These are phyloP conservation scores for Parnassius apollo DNA, from an alignment of 2,888 invertebrate species.

Conservation along the genomic window DNA sequence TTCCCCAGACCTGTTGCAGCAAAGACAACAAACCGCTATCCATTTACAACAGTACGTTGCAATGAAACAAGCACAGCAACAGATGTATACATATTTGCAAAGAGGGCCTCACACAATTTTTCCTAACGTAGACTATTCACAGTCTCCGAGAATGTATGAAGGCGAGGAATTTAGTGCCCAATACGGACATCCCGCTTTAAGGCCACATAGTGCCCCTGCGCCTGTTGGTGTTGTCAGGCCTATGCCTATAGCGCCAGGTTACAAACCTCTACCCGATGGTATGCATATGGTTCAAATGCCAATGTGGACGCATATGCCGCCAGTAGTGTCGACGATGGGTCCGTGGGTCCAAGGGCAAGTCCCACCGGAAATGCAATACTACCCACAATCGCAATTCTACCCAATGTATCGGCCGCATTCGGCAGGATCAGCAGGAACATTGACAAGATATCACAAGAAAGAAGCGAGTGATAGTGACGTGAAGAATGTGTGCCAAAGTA, in stretches of 20 bases:
- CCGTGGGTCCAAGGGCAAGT: conserved; percentile 66
- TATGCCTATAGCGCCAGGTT: conserved; percentile 56
- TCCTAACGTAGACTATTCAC: conserved; percentile 61
- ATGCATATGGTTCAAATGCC: conserved; percentile 69
- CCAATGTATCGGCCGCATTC: conserved; percentile 73
- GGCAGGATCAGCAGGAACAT: conserved; percentile 73
- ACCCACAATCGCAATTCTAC: conserved; percentile 68
- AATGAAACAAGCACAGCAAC: conserved; percentile 79
- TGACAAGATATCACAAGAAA: conserved; percentile 71
- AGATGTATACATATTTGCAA: conserved; percentile 72
- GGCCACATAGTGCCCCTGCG: conserved; percentile 68
- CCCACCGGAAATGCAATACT: conserved; percentile 70
- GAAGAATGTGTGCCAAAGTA: conserved; percentile 77
- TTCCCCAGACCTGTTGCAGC: conserved; percentile 64
- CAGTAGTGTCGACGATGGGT: conserved; percentile 62
- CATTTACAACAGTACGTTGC: conserved; percentile 77
- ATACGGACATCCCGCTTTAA: conserved; percentile 59
- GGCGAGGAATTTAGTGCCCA: conserved; percentile 62
- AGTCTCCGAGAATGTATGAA: conserved; percentile 59
- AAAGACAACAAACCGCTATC: conserved; percentile 73
- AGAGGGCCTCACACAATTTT: conserved; percentile 71
- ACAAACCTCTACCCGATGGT: conserved; percentile 55
- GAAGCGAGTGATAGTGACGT: conserved; percentile 56
- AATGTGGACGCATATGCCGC: conserved; percentile 69
- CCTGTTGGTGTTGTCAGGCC: conserved; percentile 63